Base-by-base conservation (phyloP, 2,888 invertebrate genomes). In the Agriopis leucophaearia region DNA sequence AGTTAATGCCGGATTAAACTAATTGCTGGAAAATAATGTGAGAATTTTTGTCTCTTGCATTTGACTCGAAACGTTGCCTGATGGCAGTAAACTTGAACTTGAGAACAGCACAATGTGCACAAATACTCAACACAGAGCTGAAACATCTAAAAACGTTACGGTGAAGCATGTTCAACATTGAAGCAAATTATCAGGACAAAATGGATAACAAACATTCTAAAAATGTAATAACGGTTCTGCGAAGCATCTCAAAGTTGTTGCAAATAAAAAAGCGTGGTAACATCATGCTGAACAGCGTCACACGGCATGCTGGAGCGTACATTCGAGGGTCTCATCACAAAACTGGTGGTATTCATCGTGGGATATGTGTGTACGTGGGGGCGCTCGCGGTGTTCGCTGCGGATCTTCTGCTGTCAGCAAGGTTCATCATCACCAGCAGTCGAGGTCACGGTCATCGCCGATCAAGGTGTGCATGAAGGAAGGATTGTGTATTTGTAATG, bases 341-440 rank as follows among this genome's bases (percentile, higher is more conserved):
- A 96, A 96, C 90, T 96, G 96, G 88, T 96, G 96, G 90, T 96
- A 97, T 90, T 97, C 97, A 91, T 96, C 96, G 89, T 96, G 95
- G 64, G 96, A 95, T 85, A 96, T 95, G 82, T 88, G 90, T 55
- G 94, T 87, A 80, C 94, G 91, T 54, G 94, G 94, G 75, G 94
- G 94, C 69, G 94, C 94, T 18, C 94, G 87, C 35, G 91, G 91
- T 67, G 94, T 93, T 40, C 94, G 88, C 36, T 91, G 91, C 68
- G 92, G 89, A 64, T 84, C 89, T 72, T 87, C 88, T 80, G 86
- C 15, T 16, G 65, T 47, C 64, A 56, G n/a, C 66, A 48, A 60
- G 13, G 18, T 42, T 42, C 42, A 7, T 8, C 54, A 10, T 64
- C 57, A 68, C 70, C 55, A 56, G 15, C 45, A 35, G 45, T 64